phyloP scores from a whole-genome alignment of 30 jellyfish, hydroid and myxozoan species.

The Hydractinia symbiolongicarpus region DNA sequence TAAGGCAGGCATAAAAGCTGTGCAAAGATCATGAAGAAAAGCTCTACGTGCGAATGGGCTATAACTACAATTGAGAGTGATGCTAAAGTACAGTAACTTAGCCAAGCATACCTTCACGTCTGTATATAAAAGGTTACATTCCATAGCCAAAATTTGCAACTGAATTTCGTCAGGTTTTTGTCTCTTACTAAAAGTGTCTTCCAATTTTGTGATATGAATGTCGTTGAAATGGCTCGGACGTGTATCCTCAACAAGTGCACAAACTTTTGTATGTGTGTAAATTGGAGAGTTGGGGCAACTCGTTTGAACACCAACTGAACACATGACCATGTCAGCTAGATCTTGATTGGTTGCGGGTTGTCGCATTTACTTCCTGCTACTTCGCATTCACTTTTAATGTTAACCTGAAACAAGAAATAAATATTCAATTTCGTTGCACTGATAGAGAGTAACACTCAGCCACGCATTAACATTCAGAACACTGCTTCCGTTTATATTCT shows the following conservation, averaged over 20 bases:
- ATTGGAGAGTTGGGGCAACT: conserved; percentile 51
- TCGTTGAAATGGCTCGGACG: conserved; percentile 61
- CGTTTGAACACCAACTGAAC: conserved; percentile 68
- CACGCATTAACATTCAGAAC: too few species aligned
- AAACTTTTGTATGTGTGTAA: not conserved
- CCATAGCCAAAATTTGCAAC: conserved; percentile 79
- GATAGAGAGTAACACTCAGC: too few species aligned
- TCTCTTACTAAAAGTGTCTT: conserved; percentile 51
- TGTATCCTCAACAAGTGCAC: conserved; percentile 39
- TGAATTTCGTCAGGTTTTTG: conserved; percentile 61
- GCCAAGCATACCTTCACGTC: conserved; percentile 67
- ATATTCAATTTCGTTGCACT: too few species aligned
- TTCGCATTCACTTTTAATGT: too few species aligned
- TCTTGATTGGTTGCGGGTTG: not conserved
- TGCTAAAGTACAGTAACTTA: not conserved
- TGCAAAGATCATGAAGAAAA: too few species aligned
- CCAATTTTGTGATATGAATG: conserved; percentile 61
- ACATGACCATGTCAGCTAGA: conserved; percentile 38
- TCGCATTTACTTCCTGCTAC: not conserved
- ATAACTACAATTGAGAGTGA: too few species aligned
- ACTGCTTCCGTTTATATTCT: too few species aligned
- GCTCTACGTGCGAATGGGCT: too few species aligned
- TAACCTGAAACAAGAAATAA: too few species aligned
- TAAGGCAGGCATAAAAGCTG: too few species aligned
- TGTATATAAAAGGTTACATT: conserved; percentile 47